Evolutionary conservation across 2,797 vertebrate species (phyloP), one percentile per base, ranked within the genome.

Genomic region (Lateolabrax maculatus): DNA sequence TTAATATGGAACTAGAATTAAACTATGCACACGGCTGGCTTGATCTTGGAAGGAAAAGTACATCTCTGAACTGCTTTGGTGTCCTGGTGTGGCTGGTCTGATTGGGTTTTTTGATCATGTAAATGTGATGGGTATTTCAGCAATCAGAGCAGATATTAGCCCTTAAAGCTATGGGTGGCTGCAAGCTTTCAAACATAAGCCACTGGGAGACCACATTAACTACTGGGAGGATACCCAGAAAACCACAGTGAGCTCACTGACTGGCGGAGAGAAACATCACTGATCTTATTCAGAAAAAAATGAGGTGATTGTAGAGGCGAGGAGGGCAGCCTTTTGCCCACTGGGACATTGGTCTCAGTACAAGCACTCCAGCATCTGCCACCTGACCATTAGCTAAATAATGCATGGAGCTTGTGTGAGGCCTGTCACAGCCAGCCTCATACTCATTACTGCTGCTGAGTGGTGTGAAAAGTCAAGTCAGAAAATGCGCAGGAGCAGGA

Each of bases 341-440:
- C 46, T 29, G 76, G 78, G 87, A 90, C 68, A 8, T 6, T 48
- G 67, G 63, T 75, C 81, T 83, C 41, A 66, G 63, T 8, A 66
- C 13, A 71, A 60, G 74, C 84, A 89, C 82, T 90, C 56, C 65
- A 78, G 88, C 89, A 90, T 88, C 90, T 93, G 91, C 83, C 80
- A 80, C 81, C 80, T 81, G 67, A 83, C 75, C 85, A 89, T 91
- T 81, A 87, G 37, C 74, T 93, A 84, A 94, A 94, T 93, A 93
- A 94, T 93, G 82, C 86, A 95, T 93, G 84, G 43, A 6, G 16
- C 74, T 74, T 51, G 57, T 66, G 63, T 51, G 75, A 79, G 4
- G 43, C 62, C 74, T 74, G 81, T 84, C 79, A 85, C 79, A 72
- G 56, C 57, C 75, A 51, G 60, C 48, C 66, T 77, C 51, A 25